Conservation (phyloP, 1,140 invertebrate species). For the Halyomorpha halys region DNA sequence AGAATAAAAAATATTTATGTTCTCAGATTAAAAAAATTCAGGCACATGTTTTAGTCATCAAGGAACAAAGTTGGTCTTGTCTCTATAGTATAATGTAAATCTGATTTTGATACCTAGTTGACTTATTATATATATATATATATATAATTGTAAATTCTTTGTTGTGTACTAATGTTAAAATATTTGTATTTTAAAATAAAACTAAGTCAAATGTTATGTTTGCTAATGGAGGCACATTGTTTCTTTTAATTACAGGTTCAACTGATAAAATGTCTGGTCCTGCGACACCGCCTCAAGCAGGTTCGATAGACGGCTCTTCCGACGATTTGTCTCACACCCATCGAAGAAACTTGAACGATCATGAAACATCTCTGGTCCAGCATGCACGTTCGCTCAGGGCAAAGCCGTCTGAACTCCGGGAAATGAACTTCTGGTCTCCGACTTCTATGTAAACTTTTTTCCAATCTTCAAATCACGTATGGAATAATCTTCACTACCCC, state of each 20-base stretch:
- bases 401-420: conserved; percentile 59
- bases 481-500: not conserved
- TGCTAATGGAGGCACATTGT: no score
- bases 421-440: conserved; percentile 76
- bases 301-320: not conserved
- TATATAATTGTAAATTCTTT: no score
- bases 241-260: not conserved
- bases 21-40: no score
- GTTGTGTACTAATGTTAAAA: no score
- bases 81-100: no score
- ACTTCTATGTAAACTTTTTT: conserved; percentile 54
- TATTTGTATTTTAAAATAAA: no score
- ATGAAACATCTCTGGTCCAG: not conserved
- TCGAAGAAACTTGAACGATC: not conserved
- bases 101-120: no score
- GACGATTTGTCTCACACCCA: not conserved
- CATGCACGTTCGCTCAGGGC: conserved; percentile 35
- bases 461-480: conserved; percentile 8
- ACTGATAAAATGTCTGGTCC: not conserved
- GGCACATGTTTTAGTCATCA: no score
- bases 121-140: no score
- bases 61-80: no score
- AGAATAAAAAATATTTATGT: no score
- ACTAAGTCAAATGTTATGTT: no score
- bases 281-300: not conserved